Evolutionary conservation across 2,797 vertebrate genomes (phyloP).

Genomic region (Clangula hyemalis): DNA sequence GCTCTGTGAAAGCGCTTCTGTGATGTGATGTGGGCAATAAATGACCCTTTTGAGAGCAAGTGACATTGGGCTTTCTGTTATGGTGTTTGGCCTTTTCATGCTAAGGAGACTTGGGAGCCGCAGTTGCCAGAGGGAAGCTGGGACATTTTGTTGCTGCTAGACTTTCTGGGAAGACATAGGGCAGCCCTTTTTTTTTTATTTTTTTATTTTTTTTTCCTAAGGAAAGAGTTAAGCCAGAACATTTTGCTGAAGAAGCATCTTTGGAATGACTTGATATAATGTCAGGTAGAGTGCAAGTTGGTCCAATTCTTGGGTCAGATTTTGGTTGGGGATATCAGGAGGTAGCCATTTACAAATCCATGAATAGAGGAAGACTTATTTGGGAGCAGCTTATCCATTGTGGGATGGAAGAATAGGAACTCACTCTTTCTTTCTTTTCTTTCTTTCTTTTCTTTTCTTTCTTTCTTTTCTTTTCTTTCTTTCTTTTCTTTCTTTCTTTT

Average conservation of each 20-base stretch:
- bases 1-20: neutral
- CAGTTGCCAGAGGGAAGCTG: neutral
- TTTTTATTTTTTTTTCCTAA: neutral
- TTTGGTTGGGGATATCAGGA: neutral
- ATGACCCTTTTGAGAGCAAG: neutral
- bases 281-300: neutral
- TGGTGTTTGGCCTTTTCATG: neutral
- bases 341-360: neutral
- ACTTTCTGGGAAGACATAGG: neutral
- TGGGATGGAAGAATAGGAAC: neutral
- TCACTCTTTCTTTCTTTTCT: too few species aligned
- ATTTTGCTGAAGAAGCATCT: neutral
- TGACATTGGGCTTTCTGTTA: neutral
- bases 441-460: too few species aligned
- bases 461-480: too few species aligned
- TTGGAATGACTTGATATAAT: neutral
- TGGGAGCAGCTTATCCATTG: neutral
- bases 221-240: neutral
- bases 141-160: neutral
- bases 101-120: neutral
- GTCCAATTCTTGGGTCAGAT: neutral
- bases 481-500: too few species aligned
- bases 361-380: neutral
- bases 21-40: neutral
- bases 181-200: neutral